These are phyloP conservation scores for Hedychridium roseum DNA, from an alignment of 2,888 invertebrate species.

Conservation along the genomic window DNA sequence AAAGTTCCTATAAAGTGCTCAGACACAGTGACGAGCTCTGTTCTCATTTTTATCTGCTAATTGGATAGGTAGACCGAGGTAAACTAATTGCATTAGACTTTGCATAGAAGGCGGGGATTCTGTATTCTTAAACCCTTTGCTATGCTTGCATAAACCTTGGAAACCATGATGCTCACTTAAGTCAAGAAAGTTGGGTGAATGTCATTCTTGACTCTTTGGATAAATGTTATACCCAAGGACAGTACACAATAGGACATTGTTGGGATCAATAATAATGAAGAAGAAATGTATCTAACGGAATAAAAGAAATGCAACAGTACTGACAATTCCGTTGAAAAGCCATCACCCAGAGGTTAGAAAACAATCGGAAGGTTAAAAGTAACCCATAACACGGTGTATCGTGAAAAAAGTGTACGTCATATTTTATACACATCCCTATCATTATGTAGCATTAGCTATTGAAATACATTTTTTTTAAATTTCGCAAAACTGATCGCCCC, in stretches of 20 bases:
- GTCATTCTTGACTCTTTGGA: conserved; percentile 6
- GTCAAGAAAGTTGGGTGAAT: conserved; percentile 9
- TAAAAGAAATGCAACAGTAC: background rate
- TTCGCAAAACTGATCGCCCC: background rate
- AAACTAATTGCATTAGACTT: conserved; percentile 59
- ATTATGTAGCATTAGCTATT: background rate
- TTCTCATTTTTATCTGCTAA: conserved; percentile 57
- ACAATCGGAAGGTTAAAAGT: background rate
- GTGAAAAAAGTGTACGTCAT: background rate
- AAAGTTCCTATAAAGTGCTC: conserved; percentile 50
- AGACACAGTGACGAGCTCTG: conserved; percentile 54
- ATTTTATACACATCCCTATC: background rate
- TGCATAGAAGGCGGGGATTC: conserved; percentile 24
- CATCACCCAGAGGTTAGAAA: background rate
- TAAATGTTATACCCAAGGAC: conserved; percentile 5
- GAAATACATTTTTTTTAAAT: background rate
- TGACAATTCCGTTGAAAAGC: background rate
- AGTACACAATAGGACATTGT: conserved; percentile 1
- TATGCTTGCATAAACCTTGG: conserved; percentile 26
- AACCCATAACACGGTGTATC: background rate
- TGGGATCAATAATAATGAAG: background rate
- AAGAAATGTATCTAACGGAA: background rate
- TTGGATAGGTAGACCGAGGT: conserved; percentile 59
- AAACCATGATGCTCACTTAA: conserved; percentile 4
- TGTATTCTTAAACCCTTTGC: conserved; percentile 27